Evolutionary conservation across 2,797 vertebrate genomes (phyloP).

Genomic region (Smutsia gigantea): DNA sequence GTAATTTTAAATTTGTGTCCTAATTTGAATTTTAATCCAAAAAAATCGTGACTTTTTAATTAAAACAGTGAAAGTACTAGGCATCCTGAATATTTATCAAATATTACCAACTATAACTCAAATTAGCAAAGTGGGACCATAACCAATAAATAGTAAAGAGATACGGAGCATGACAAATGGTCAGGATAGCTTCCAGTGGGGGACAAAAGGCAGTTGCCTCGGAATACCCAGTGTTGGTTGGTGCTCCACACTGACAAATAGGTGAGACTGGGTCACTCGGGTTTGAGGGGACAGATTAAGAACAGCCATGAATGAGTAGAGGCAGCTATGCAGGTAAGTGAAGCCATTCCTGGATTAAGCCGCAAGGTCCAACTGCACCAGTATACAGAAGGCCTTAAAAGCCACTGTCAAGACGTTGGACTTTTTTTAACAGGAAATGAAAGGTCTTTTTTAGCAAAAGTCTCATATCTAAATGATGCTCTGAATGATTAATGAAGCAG

Average conservation of each 20-base stretch:
- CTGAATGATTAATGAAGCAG: not conserved
- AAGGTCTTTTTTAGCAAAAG: not conserved
- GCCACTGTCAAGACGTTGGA: fast-evolving
- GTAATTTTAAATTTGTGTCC: not conserved
- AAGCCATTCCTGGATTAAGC: not conserved
- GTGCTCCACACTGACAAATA: not conserved
- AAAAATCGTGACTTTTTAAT: not conserved
- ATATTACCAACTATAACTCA: not conserved
- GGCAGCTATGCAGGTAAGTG: not conserved
- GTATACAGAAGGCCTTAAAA: not conserved
- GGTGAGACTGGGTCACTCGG: too few species aligned
- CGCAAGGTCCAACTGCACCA: not conserved
- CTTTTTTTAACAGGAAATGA: not conserved
- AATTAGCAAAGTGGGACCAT: not conserved
- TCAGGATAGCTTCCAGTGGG: not conserved
- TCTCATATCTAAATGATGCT: not conserved
- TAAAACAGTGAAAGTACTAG: not conserved
- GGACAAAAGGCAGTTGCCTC: too few species aligned
- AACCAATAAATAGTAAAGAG: fast-evolving
- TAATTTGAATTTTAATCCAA: not conserved
- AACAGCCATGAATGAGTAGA: not conserved
- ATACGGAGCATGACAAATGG: fast-evolving
- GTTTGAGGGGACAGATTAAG: not conserved
- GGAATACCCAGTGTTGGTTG: fast-evolving
- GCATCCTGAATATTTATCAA: not conserved